phyloP scores from a whole-genome alignment of 2,888 invertebrate genomes.

The Mesochorus sp. region DNA sequence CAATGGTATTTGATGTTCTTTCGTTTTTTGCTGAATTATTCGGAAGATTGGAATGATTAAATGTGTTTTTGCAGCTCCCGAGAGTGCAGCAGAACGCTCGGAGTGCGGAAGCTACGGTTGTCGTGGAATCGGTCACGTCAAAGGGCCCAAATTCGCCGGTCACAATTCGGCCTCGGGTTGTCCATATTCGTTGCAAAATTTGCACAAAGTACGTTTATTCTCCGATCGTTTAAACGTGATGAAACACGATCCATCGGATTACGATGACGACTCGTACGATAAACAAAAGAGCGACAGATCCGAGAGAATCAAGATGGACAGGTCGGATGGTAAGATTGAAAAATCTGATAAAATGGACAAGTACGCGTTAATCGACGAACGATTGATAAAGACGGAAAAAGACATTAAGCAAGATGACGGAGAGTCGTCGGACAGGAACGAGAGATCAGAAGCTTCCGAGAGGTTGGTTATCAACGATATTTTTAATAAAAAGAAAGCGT shows the following conservation, averaged over 20 bases:
- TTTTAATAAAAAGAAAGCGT: too few species aligned
- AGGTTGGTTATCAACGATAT: constrained; percentile 67
- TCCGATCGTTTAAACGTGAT: constrained; percentile 83
- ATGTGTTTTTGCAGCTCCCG: constrained; percentile 83
- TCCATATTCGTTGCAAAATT: constrained; percentile 87
- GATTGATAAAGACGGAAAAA: constrained; percentile 73
- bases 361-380: constrained; percentile 69
- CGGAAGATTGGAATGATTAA: neutral
- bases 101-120: constrained; percentile 94
- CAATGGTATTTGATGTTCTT: too few species aligned
- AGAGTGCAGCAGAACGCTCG: constrained; percentile 85
- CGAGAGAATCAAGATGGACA: constrained; percentile 76
- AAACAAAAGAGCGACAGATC: constrained; percentile 74
- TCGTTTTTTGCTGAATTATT: neutral
- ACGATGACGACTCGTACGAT: constrained; percentile 76
- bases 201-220: constrained; percentile 82
- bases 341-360: constrained; percentile 56
- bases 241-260: constrained; percentile 81
- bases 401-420: constrained; percentile 78
- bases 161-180: constrained; percentile 90
- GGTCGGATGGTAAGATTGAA: constrained; percentile 67
- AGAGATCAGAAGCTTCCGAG: constrained; percentile 74
- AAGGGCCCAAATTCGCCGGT: constrained; percentile 89
- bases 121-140: constrained; percentile 93
- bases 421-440: constrained; percentile 75